Base-by-base conservation (phyloP, 1,140 invertebrate genomes). In the Cotesia typhae region DNA sequence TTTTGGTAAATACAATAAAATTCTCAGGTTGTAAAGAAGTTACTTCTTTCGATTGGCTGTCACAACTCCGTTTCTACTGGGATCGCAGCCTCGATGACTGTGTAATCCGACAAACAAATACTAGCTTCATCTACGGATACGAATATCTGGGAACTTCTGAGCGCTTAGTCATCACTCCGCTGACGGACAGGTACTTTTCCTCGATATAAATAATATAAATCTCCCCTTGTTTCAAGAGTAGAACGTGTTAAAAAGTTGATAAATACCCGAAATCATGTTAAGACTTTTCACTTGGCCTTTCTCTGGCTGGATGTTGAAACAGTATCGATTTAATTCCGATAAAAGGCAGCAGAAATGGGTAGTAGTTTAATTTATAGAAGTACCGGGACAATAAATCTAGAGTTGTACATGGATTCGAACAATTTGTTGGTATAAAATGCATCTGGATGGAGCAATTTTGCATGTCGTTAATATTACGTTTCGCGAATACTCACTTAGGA, bases 111-210 rank as follows among this genome's bases (percentile, higher is more conserved):
- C 92, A 94, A 80, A 94, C 92, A 0, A 94, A 94, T 79, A 93
- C 93, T 0, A 88, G 84, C 53, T 93, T 92, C 69, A 84, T 88
- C n/a, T 94, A 94, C 80, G 95, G 94, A 1, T 97, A 97, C 83
- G 96, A 98, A 85, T 98, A 98, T 80, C 92, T 96, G n/a, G 95
- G 95, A 2, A 97, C 96, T 84, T 93, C 93, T n/a, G 92, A 92
- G 14, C 89, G 96, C 73, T 89, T 97, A 1, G 95, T 95, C n/a
- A 93, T 96, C 65, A 96, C 94, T 0, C 94, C 94, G 0, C 84
- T 97, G 60, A 97, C 95, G 6, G 95, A 97, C 85, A 91, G 92
- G 92, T 92, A 83, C 80, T 75, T 75, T 36, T 47, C 38, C 37
- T 55, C 41, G 28, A 41, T 38, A 28, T 28, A 28, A 28, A 28